Evolutionary conservation across 2,888 invertebrate species (phyloP).

Genomic region (Lepidochrysops patricia): DNA sequence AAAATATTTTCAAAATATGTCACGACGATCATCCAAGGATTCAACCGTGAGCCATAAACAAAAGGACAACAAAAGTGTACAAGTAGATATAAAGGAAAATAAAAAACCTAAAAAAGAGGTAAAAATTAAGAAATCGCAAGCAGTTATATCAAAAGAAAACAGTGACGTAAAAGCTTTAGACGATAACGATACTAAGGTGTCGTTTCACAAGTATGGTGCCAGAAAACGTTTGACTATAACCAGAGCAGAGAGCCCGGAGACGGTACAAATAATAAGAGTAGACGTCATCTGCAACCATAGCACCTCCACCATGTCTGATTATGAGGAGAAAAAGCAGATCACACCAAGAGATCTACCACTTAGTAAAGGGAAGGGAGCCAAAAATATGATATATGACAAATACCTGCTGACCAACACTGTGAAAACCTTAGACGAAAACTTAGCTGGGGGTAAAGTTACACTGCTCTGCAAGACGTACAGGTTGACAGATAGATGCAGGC

Average conservation of each 20-base stretch:
- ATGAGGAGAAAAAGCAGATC: conserved; percentile 34
- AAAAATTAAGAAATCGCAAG: conserved; percentile 17
- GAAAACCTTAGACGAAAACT: conserved; percentile 53
- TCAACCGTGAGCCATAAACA: conserved; percentile 42
- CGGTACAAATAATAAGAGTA: conserved; percentile 64
- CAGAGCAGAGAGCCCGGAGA: conserved; percentile 59
- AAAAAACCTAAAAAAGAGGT: conserved; percentile 26
- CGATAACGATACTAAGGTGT: conserved; percentile 41
- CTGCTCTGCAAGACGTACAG: conserved; percentile 63
- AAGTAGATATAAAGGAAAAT: conserved; percentile 35
- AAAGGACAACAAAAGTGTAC: conserved; percentile 42
- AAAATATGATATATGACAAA: conserved; percentile 43
- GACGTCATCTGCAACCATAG: conserved; percentile 61
- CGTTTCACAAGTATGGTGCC: conserved; percentile 47
- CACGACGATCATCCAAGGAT: conserved; percentile 49
- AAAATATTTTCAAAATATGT: conserved; percentile 45
- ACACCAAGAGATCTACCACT: conserved; percentile 18
- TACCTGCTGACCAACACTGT: conserved; percentile 57
- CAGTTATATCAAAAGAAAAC: conserved; percentile 27
- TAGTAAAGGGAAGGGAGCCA: conserved; percentile 31
- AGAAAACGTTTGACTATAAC: conserved; percentile 64
- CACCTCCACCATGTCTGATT: conserved; percentile 36
- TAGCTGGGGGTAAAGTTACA: conserved; percentile 60
- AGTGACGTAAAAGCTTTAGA: conserved; percentile 27
- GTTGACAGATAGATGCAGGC: conserved; percentile 43